These are phyloP conservation scores for Nothobranchius furzeri DNA, from an alignment of 2,113 vertebrate species.

Conservation along the genomic window DNA sequence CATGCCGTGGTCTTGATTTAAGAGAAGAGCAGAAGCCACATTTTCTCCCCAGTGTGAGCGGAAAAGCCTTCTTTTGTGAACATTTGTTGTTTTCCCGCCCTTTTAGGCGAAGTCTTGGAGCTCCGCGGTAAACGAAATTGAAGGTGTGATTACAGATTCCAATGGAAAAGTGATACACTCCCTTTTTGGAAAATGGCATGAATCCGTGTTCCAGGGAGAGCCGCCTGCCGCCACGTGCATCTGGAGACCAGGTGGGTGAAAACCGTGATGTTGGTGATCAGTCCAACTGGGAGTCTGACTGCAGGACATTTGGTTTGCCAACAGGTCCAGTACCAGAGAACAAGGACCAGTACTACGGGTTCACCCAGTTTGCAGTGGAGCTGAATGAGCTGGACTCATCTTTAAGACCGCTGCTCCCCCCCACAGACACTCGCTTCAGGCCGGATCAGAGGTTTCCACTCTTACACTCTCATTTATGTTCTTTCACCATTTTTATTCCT, in stretches of 20 bases:
- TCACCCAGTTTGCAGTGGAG: constrained; percentile 93
- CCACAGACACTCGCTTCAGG: constrained; percentile 93
- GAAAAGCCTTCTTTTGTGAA: background rate
- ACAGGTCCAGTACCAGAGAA: constrained; percentile 90
- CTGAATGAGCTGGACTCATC: constrained; percentile 89
- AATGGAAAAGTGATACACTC: constrained; percentile 85
- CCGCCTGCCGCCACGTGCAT: constrained; percentile 87
- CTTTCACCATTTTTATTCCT: background rate
- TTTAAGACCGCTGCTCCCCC: constrained; percentile 83
- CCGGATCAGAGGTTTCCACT: constrained; percentile 90
- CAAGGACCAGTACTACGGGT: constrained; percentile 92
- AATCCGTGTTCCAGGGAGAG: constrained; percentile 90
- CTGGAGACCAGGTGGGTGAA: constrained; percentile 95
- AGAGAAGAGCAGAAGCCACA: background rate
- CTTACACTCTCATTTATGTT: background rate
- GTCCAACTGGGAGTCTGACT: too few relatives aligned
- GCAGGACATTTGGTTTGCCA: constrained; percentile 10
- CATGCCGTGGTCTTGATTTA: background rate
- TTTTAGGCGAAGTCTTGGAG: constrained; percentile 88
- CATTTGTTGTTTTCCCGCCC: background rate
- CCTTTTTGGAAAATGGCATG: constrained; percentile 95
- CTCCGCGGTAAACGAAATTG: constrained; percentile 89
- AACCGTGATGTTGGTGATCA: background rate
- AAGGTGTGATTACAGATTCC: constrained; percentile 88
- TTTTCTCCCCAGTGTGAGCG: background rate